Evolutionary conservation across 1,140 invertebrate species (phyloP), one percentile per base, ranked within the genome.

Genomic region (Conus ventricosus): DNA sequence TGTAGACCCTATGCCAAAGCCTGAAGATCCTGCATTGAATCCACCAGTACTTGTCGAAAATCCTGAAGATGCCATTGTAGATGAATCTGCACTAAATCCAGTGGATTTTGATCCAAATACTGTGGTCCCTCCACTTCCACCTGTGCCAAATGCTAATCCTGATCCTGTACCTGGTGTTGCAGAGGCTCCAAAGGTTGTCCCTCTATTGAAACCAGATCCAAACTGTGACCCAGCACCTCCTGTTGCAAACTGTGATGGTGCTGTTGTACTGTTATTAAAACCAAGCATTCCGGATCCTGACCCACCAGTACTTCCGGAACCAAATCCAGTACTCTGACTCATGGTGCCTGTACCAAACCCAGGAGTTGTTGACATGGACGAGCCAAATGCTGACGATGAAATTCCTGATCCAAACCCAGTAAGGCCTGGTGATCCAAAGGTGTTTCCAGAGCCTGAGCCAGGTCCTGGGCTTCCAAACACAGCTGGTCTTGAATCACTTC

Each of bases 231-330:
- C 75, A 51, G 55, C 63, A 57, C 87, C 71, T 53, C 39, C 25
- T 75, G 84, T 78, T 86, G 20, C 67, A 55, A 20, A 57, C 57
- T 39, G 25, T 88, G 83, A 51, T 13, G 75, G 15, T 4, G n/a
- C 23, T n/a, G 67, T 53, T 17, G 85, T 57, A 11, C 23, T 39
- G 10, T 51, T 88, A 83, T 78, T 84, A 90, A 90, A 90, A 57
- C 63, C 89, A 60, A 80, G 53, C 23, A 17, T 87, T 51, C 25
- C 51, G 51, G 75, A 53, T 10, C 84, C 75, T 39, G 60, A 23
- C 13, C 54, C 20, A 11, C 17, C 84, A n/a, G 27, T 54, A n/a
- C 53, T 23, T 57, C 87, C 87, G 76, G 75, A 87, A 15, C 87
- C 89, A 76, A 60, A 23, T 7, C 54, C 75, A 60, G 86, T 51